These are phyloP conservation scores for Diuraphis noxia DNA, from an alignment of 1,140 invertebrate genomes.

Conservation along the genomic window DNA sequence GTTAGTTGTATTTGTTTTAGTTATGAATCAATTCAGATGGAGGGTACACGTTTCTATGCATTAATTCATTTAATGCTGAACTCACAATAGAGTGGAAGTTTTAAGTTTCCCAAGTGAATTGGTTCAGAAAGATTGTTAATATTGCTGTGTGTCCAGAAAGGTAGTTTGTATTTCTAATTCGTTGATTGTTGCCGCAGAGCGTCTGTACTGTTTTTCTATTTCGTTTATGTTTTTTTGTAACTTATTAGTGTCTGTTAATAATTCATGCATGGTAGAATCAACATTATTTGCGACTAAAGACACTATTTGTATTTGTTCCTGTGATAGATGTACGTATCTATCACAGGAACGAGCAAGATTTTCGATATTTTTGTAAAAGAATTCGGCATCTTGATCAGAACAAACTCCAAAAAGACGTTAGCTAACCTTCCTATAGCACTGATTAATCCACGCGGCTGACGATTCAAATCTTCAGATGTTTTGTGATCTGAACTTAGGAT, in stretches of 20 bases:
- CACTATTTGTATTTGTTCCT: too few species aligned
- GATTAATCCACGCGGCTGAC: too few species aligned
- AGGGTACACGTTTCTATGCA: too few species aligned
- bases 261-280: not conserved
- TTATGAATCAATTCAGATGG: not conserved
- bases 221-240: not conserved
- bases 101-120: not conserved
- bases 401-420: not conserved
- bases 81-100: not conserved
- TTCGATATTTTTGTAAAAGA: not conserved
- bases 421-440: not conserved
- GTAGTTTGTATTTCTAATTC: too few species aligned
- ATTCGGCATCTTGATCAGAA: not conserved
- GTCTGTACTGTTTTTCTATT: too few species aligned
- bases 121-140: too few species aligned
- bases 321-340: too few species aligned
- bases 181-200: too few species aligned
- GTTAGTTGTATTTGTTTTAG: not conserved
- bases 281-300: not conserved
- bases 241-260: not conserved
- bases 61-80: not conserved
- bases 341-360: not conserved
- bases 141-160: too few species aligned
- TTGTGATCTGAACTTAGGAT: too few species aligned
- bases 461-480: too few species aligned